These are phyloP conservation scores for Aselliscus stoliczkanus DNA, from an alignment of 2,797 vertebrate genomes.

Conservation along the genomic window DNA sequence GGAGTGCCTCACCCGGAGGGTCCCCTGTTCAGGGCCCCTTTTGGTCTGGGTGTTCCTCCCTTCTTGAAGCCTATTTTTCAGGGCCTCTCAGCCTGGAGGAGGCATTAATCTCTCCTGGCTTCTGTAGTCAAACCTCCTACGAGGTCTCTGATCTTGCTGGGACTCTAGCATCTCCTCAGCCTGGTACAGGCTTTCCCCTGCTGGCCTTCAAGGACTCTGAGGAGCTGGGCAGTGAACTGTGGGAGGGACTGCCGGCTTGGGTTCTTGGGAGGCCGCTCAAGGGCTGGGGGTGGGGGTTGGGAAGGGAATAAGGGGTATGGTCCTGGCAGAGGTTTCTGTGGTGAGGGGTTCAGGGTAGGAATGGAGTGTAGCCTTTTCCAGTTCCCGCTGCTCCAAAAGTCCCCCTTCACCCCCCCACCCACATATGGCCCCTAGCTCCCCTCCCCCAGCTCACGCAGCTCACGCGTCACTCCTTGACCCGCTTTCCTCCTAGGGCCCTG, in stretches of 20 bases:
- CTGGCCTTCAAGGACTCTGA: background rate
- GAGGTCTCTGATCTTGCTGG: background rate
- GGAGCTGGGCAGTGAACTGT: background rate
- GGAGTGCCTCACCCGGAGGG: background rate
- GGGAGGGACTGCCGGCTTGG: background rate
- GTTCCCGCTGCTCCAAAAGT: conserved; percentile 47
- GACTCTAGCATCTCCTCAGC: background rate
- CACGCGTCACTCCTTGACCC: conserved; percentile 64
- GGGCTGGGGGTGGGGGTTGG: background rate
- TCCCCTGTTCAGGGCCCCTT: background rate
- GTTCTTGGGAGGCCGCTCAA: background rate
- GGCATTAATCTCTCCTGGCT: background rate
- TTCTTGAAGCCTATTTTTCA: background rate
- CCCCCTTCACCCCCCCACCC: conserved; percentile 42
- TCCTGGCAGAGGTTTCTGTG: background rate
- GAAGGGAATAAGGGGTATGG: background rate
- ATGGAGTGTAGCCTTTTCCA: conserved; percentile 2
- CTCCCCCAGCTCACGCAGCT: background rate
- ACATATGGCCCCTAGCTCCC: background rate
- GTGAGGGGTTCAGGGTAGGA: background rate
- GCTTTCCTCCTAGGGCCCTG: conserved; percentile 66
- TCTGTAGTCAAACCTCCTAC: background rate
- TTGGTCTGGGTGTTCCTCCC: background rate
- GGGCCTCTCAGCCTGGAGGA: background rate
- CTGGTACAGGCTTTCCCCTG: background rate